Percentiles rank a stretch among this genome's conserved stretches.
Conservation (phyloP, 92 coral and sea anemone species). For the Virgularia gustaviana region DNA sequence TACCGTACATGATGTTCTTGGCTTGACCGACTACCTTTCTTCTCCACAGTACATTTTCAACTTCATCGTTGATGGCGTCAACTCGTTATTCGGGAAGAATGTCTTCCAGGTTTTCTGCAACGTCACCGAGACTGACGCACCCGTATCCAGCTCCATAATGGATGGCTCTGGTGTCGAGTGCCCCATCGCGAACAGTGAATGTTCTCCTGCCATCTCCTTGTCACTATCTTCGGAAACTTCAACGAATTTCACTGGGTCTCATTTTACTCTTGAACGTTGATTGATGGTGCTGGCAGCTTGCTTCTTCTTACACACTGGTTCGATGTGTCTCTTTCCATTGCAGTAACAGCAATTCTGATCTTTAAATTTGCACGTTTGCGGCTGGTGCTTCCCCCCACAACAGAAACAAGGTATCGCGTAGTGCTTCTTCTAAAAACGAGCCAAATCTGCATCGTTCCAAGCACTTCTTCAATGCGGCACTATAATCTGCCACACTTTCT, state of each 20-base stretch:
- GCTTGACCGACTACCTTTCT: slow-evolving; percentile 19
- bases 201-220: background rate
- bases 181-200: slow-evolving; percentile 1
- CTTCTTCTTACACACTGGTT: slow-evolving; percentile 26
- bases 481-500: slow-evolving; percentile 31
- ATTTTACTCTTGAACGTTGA: background rate
- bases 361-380: slow-evolving; percentile 33
- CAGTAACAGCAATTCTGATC: slow-evolving; percentile 16
- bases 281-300: background rate
- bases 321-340: slow-evolving; percentile 21
- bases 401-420: slow-evolving; percentile 33
- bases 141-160: slow-evolving; percentile 32
- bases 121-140: slow-evolving; percentile 26
- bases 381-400: slow-evolving; percentile 25
- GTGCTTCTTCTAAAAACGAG: slow-evolving; percentile 25
- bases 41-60: slow-evolving; percentile 22
- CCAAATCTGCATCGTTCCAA: slow-evolving; percentile 22
- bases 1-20: background rate
- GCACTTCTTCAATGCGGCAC: slow-evolving; percentile 27
- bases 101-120: slow-evolving; percentile 30
- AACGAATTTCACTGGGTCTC: background rate
- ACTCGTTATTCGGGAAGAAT: background rate
- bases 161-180: slow-evolving; percentile 36
- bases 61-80: slow-evolving; percentile 7
- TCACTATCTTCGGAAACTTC: background rate